phyloP scores from a whole-genome alignment of 2,888 invertebrate species.

The Tetragnatha montana region DNA sequence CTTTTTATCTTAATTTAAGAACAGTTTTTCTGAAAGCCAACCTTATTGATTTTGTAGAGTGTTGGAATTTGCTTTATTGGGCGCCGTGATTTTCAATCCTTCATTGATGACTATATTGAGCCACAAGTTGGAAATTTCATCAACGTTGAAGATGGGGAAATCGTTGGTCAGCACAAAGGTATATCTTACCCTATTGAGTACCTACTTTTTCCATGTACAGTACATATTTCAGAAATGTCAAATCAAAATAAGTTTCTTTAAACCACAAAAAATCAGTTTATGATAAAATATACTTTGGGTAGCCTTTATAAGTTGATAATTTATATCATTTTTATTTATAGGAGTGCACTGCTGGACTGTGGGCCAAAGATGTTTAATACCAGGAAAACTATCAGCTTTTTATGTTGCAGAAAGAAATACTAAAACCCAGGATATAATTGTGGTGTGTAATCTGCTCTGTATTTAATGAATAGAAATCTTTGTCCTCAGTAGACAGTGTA shows the following conservation, averaged over 20 bases:
- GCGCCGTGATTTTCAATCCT: constrained; percentile 88
- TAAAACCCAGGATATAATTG: constrained; percentile 84
- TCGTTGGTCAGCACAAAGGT: constrained; percentile 86
- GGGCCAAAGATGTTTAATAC: constrained; percentile 88
- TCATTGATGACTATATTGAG: constrained; percentile 92
- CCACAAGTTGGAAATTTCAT: constrained; percentile 87
- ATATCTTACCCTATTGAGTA: constrained; percentile 15
- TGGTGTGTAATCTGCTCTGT: constrained; percentile 79
- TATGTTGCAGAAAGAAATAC: constrained; percentile 86
- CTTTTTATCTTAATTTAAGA: neutral
- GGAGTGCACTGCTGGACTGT: constrained; percentile 85
- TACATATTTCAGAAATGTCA: neutral
- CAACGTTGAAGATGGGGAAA: constrained; percentile 85
- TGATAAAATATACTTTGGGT: neutral
- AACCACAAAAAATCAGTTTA: neutral
- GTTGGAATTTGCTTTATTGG: constrained; percentile 99
- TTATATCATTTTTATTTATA: neutral
- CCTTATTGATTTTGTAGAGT: constrained; percentile 78
- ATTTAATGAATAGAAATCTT: neutral
- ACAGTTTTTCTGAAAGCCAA: neutral
- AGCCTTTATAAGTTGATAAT: neutral
- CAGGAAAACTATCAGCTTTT: constrained; percentile 81
- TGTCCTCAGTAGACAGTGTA: no score
- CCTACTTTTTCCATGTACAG: neutral
- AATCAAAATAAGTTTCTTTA: neutral